Conservation (phyloP, 2,113 vertebrate species). For the Crotalus helleri region DNA sequence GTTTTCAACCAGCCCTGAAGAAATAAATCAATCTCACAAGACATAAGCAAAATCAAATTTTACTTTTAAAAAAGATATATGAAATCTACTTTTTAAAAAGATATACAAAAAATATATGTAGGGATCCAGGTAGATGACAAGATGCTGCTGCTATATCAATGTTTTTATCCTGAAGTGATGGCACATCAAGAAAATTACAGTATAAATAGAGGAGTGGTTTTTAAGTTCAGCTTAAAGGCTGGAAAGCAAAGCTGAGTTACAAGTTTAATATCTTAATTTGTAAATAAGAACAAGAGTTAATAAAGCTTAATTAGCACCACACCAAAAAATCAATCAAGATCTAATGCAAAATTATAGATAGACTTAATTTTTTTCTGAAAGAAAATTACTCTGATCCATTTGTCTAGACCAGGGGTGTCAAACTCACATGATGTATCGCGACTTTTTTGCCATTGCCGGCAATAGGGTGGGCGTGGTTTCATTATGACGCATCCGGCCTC, state of each 20-base stretch:
- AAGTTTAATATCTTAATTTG: not conserved
- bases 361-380: not conserved
- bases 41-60: not conserved
- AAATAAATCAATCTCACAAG: not conserved
- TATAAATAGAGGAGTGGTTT: not conserved
- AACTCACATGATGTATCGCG: too few species aligned
- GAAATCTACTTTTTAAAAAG: not conserved
- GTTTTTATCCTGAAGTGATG: not conserved
- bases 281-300: not conserved
- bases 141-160: not conserved
- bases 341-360: not conserved
- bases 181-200: not conserved
- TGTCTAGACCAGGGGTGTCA: not conserved
- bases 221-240: not conserved
- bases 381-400: not conserved
- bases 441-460: too few species aligned
- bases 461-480: too few species aligned
- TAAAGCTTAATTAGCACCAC: not conserved
- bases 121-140: not conserved
- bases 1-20: not conserved
- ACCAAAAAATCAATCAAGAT: not conserved
- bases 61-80: not conserved
- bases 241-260: not conserved
- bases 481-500: too few species aligned
- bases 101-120: not conserved